These are phyloP conservation scores for Mobula birostris DNA, from an alignment of 2,113 vertebrate genomes.

Conservation along the genomic window DNA sequence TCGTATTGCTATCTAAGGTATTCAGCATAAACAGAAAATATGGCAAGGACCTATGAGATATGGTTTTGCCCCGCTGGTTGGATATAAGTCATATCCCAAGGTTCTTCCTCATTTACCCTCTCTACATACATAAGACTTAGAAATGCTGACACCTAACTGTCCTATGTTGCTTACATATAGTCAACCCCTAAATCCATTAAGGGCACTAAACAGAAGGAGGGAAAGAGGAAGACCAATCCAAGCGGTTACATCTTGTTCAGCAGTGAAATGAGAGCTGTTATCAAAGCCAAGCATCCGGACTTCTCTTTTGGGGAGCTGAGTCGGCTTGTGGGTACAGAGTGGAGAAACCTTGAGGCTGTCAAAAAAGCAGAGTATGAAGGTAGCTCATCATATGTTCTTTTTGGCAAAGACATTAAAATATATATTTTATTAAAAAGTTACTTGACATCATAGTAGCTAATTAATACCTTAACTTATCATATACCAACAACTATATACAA, in stretches of 20 bases:
- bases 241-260: constrained; percentile 98
- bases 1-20: background rate
- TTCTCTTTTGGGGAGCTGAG: constrained; percentile 98
- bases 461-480: background rate
- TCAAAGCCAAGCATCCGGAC: constrained; percentile 95
- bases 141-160: background rate
- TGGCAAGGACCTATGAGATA: background rate
- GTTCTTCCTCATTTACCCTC: background rate
- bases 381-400: constrained; percentile 44
- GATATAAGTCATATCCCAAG: background rate
- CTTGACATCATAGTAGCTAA: background rate
- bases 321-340: constrained; percentile 93
- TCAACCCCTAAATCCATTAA: constrained; percentile 90
- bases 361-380: constrained; percentile 98
- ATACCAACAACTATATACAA: background rate
- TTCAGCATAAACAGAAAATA: background rate
- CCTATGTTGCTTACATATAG: constrained; percentile 53
- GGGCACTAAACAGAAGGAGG: constrained; percentile 89
- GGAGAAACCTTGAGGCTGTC: constrained; percentile 90
- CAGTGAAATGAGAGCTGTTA: constrained; percentile 97
- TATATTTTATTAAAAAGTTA: background rate
- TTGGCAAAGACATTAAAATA: background rate
- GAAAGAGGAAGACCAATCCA: constrained; percentile 98
- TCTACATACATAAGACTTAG: background rate
- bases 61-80: background rate